Evolutionary conservation across 1,140 invertebrate genomes (phyloP), one percentile per base, ranked within the genome.

Genomic region (Rhyacophila brunnea): DNA sequence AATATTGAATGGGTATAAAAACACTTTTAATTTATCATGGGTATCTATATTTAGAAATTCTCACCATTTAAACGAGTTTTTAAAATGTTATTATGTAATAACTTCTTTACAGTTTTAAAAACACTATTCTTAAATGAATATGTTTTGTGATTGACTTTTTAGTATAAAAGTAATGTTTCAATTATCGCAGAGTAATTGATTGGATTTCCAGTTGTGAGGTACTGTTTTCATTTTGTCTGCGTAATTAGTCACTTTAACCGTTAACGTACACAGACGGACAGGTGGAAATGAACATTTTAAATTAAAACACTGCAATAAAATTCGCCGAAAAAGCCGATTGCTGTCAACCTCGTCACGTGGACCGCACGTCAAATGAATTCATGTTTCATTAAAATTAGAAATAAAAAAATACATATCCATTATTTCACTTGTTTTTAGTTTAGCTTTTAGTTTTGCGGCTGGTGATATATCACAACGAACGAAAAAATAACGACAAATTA

Each of bases 301-400:
- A 61, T 61, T 61, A 55, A 50, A 61, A 45, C 19, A 45, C 36
- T 42, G 59, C 52, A 45, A 51, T 61, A 61, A 61, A 61, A 61
- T 47, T 50, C 18, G 13, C 45, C 36, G 42, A 54, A 56, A 57
- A 57, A 43, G 44, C 14, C 35, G 36, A 49, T 57, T 48, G 45
- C 17, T 45, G 13, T 40, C 34, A 36, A 34, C 18, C 18, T 19
- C 32, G 35, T 40, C 18, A 28, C 54, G 34, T 35, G 34, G 13
- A 54, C 49, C 49, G 36, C 50, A 51, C 42, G 34, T 48, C 49
- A 60, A 60, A 60, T 60, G 58, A 32, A 53, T 53, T 52, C 43
- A 42, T 47, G 34, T 60, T 60, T 60, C 58, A 60, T 48, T 53
- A 47, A 40, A 53, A 53, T 47, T n/a, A n/a, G n/a, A n/a, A n/a